Evolutionary conservation across 2,888 invertebrate genomes (phyloP).

Genomic region (Aethes cnicana): DNA sequence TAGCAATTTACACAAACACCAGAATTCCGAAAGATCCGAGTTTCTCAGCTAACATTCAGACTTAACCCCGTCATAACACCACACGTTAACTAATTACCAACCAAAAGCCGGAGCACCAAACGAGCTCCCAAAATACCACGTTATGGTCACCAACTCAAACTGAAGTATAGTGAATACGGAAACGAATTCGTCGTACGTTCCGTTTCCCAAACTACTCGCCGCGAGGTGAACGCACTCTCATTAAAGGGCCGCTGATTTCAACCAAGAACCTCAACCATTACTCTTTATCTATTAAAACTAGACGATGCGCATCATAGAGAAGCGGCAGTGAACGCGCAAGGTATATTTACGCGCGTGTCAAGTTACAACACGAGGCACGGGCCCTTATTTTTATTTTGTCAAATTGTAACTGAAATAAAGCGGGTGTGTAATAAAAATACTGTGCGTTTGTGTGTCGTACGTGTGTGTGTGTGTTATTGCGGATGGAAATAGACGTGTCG

Average conservation of each 20-base stretch:
- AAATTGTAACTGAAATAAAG: constrained; percentile 82
- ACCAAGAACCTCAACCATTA: constrained; percentile 50
- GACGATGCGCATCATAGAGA: no score
- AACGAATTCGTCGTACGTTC: constrained; percentile 58
- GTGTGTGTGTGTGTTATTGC: constrained; percentile 73
- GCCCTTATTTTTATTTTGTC: constrained; percentile 79
- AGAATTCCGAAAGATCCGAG: no score
- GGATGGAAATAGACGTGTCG: constrained; percentile 65
- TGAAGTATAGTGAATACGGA: constrained; percentile 54
- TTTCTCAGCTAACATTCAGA: no score
- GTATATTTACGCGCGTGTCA: constrained; percentile 55
- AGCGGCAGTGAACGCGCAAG: constrained; percentile 49
- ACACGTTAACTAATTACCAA: not conserved
- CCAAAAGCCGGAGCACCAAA: not conserved
- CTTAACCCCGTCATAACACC: no score
- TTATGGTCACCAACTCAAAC: constrained; percentile 12
- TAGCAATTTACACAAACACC: no score
- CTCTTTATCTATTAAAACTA: constrained; percentile 27
- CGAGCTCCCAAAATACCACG: not conserved
- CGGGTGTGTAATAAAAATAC: constrained; percentile 80
- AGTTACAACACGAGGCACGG: constrained; percentile 45
- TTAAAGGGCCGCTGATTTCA: constrained; percentile 72
- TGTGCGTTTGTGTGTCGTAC: constrained; percentile 67
- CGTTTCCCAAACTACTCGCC: constrained; percentile 67
- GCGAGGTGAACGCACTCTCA: constrained; percentile 76